phyloP scores from a whole-genome alignment of 2,797 vertebrate species.

The Lepidocolaptes lacrymiger region DNA sequence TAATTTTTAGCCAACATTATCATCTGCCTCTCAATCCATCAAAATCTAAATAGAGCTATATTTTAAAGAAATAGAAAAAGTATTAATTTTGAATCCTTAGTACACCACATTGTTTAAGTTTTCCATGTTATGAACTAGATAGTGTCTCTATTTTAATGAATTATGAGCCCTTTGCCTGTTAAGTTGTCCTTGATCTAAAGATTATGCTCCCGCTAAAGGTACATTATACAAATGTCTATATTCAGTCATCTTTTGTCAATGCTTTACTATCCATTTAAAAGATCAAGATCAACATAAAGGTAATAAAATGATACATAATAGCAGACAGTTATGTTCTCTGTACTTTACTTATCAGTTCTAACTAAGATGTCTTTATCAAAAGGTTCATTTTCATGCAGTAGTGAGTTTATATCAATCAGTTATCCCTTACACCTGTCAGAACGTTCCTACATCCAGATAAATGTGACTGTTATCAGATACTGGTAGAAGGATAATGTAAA shows the following conservation, averaged over 20 bases:
- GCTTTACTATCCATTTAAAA: constrained; percentile 75
- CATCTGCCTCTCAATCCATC: background rate
- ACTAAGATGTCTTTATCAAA: constrained; percentile 86
- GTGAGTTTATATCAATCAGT: constrained; percentile 89
- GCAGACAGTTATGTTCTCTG: constrained; percentile 84
- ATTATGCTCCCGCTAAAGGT: constrained; percentile 60
- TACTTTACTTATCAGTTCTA: constrained; percentile 88
- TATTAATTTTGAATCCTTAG: constrained; percentile 55
- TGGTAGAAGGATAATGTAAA: constrained; percentile 86
- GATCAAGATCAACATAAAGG: constrained; percentile 84
- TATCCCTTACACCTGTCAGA: constrained; percentile 90
- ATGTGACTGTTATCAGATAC: constrained; percentile 86
- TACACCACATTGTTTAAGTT: constrained; percentile 60
- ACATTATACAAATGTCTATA: constrained; percentile 74
- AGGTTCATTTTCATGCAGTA: constrained; percentile 89
- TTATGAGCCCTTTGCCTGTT: constrained; percentile 69
- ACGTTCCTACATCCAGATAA: constrained; percentile 85
- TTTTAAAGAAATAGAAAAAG: constrained; percentile 45
- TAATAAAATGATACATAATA: constrained; percentile 86
- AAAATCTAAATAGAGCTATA: constrained; percentile 12
- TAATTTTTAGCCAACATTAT: constrained; percentile 29
- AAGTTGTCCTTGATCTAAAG: constrained; percentile 73
- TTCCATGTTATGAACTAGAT: constrained; percentile 63
- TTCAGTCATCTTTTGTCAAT: constrained; percentile 73
- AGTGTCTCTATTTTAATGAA: constrained; percentile 71